Evolutionary conservation across 2,888 invertebrate species (phyloP).

Genomic region (Nomada ferruginata): DNA sequence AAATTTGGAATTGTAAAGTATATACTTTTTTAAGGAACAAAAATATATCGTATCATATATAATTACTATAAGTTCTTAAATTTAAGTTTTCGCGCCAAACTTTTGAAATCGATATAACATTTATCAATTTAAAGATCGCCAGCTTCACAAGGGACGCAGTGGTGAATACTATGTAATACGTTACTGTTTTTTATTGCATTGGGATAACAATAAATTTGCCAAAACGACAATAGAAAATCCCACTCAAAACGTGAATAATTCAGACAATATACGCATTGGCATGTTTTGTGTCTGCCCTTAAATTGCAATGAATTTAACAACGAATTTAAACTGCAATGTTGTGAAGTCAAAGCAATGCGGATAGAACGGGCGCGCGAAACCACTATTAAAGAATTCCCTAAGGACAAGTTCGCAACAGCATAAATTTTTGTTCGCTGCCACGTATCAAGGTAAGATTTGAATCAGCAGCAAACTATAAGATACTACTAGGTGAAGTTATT

Average conservation of each 20-base stretch:
- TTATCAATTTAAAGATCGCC: not conserved
- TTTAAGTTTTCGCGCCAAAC: conserved; percentile 7
- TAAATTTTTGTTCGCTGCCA: conserved; percentile 10
- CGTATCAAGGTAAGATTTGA: not conserved
- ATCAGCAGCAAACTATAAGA: not conserved
- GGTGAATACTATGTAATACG: not conserved
- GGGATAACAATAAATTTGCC: not conserved
- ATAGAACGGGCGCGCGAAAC: too few species aligned
- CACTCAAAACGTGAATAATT: not conserved
- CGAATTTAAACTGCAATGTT: too few species aligned
- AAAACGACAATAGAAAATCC: not conserved
- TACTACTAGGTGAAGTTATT: conserved; percentile 10
- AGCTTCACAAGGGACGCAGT: not conserved
- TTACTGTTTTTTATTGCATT: not conserved
- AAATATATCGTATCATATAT: not conserved
- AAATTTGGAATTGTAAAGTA: not conserved
- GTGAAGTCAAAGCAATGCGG: too few species aligned
- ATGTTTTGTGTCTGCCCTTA: too few species aligned
- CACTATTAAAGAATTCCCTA: too few species aligned
- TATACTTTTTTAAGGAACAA: not conserved
- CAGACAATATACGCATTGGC: not conserved
- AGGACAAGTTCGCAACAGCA: not conserved
- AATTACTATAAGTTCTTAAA: conserved; percentile 5
- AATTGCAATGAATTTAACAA: too few species aligned
- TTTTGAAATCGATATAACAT: not conserved